These are phyloP conservation scores for Meiosimyza decipiens DNA, from an alignment of 2,888 invertebrate genomes.

Conservation along the genomic window DNA sequence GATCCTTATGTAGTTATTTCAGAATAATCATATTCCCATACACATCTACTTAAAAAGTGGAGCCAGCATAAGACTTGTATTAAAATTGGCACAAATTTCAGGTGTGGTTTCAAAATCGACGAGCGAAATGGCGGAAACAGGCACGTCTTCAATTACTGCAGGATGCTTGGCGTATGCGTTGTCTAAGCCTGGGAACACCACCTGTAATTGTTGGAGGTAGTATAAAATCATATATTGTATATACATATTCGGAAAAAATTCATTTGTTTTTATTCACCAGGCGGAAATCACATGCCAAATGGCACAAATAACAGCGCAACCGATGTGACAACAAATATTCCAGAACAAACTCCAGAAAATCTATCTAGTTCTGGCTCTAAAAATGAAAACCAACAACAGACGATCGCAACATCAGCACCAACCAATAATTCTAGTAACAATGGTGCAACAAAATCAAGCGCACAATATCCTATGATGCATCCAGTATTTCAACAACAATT, in stretches of 20 bases:
- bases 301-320: slow-evolving; percentile 37
- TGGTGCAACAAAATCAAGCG: slow-evolving; percentile 59
- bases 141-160: slow-evolving; percentile 86
- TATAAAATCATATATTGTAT: slow-evolving; percentile 37
- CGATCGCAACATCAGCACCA: slow-evolving; percentile 34
- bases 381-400: slow-evolving; percentile 23
- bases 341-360: slow-evolving; percentile 60
- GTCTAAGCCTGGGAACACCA: slow-evolving; percentile 77
- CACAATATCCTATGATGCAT: neutral
- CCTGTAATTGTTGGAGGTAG: slow-evolving; percentile 70
- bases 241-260: neutral
- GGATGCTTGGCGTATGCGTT: slow-evolving; percentile 92
- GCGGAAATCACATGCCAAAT: slow-evolving; percentile 37
- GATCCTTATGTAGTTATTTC: too few relatives aligned
- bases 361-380: slow-evolving; percentile 53
- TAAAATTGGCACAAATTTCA: slow-evolving; percentile 54
- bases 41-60: too few relatives aligned
- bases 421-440: slow-evolving; percentile 44
- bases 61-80: too few relatives aligned
- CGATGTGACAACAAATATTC: slow-evolving; percentile 42
- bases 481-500: slow-evolving; percentile 39
- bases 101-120: slow-evolving; percentile 93
- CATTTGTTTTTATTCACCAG: neutral
- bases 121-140: slow-evolving; percentile 92
- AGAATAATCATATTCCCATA: too few relatives aligned